Base-by-base conservation (phyloP, 2,113 vertebrate genomes). In the Progne subis region DNA sequence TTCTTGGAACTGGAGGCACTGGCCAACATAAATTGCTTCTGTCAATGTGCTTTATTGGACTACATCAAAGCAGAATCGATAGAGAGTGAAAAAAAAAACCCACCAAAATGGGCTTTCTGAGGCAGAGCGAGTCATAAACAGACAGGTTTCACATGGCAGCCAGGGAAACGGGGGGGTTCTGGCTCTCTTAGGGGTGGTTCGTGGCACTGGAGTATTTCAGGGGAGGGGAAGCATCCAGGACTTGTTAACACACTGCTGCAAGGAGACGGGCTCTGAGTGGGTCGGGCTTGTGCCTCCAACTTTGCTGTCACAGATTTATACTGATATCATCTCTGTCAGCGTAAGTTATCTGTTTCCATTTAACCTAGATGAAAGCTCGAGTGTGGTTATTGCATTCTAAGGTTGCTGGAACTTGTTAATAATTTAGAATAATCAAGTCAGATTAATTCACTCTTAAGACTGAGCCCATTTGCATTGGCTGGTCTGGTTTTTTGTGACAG, bases 371-470 rank as follows among this genome's bases (percentile, higher is more conserved):
- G 79, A 87, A 92, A 97, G 83, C 71, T 71, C 0, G 2, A 63
- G 28, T 41, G 49, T 47, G 52, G 47, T 78, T 94, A 49, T 61
- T 68, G 69, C 63, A 23, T 81, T 90, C 82, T 76, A 49, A 88
- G 56, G 74, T 92, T 92, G 90, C 93, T 93, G 76, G 64, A 82
- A 93, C 88, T 90, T 88, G 85, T 93, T 96, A 97, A 96, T 94
- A 95, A 96, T 95, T 93, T 68, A 94, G 80, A 90, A 78, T 71
- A 95, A 92, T 94, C 59, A 69, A 95, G 67, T 47, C 85, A 67
- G 70, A 95, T 90, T 44, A 95, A 95, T 94, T 88, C 82, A 41
- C 69, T 79, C 39, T 76, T 86, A 79, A 86, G 94, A 71, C 28
- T 8, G 16, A 74, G 92, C 63, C 90, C 70, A 94, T 95, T 96